Conservation (phyloP, 2,113 vertebrate genomes). For the Takifugu flavidus region DNA sequence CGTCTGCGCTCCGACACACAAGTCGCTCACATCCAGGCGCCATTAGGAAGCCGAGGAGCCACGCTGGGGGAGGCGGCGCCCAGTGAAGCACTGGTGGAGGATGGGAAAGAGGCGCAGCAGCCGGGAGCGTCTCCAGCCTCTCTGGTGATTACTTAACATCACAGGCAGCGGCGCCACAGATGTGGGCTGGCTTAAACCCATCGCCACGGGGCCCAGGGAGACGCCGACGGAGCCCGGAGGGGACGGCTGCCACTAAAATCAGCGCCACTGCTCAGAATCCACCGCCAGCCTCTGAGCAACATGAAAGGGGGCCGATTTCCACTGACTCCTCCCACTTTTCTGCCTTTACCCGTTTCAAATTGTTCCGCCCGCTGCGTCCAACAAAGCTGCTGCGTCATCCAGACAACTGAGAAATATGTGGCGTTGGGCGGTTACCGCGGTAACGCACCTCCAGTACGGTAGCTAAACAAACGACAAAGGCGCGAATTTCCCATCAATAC, state of each 20-base stretch:
- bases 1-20: slow-evolving; percentile 9
- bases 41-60: slow-evolving; percentile 14
- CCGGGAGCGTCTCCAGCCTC: slow-evolving; percentile 48
- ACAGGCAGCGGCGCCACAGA: slow-evolving; percentile 52
- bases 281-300: slow-evolving; percentile 50
- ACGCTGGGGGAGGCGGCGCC: slow-evolving; percentile 14
- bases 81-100: slow-evolving; percentile 22
- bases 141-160: slow-evolving; percentile 59
- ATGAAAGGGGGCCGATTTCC: slow-evolving; percentile 31
- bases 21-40: slow-evolving; percentile 18
- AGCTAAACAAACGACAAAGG: too few relatives aligned
- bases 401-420: too few relatives aligned
- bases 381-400: neutral
- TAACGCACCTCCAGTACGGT: too few relatives aligned
- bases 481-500: too few relatives aligned
- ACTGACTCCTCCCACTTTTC: slow-evolving; percentile 22
- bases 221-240: slow-evolving; percentile 50
- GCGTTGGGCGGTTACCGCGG: too few relatives aligned
- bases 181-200: slow-evolving; percentile 63
- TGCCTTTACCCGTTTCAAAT: slow-evolving; percentile 5
- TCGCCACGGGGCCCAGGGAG: slow-evolving; percentile 45
- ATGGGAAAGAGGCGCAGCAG: slow-evolving; percentile 35
- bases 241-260: slow-evolving; percentile 37
- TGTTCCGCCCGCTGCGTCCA: neutral
- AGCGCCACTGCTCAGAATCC: slow-evolving; percentile 41